Evolutionary conservation across 2,888 invertebrate species (phyloP), one percentile per base, ranked within the genome.

Genomic region (Callyntrura sp.): DNA sequence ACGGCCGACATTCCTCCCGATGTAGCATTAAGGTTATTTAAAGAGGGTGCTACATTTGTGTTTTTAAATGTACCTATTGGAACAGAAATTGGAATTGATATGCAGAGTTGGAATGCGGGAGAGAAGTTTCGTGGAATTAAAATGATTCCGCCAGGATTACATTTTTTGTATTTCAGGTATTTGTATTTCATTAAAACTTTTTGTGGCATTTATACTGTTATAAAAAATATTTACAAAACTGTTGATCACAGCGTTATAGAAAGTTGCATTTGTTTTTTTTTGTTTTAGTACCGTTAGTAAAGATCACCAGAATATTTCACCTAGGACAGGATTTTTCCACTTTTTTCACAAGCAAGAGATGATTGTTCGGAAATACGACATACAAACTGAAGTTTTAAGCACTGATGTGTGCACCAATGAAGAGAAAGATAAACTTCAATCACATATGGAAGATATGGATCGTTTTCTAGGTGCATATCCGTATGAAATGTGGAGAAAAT

Each of bases 61-160:
- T 96, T 99, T 90, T 95, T 98, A 2, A 96, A 98, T 90, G 97
- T 99, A 55, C 99, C 99, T 0, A 95, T 96, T 92, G 98, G 98
- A 86, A 98, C 98, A 0, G 98, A 99, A 95, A 98, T 99, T 95
- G 99, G 99, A n/a, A 98, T 99, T 91, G 99, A 99, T 94, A 96
- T 97, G 94, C 97, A 97, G 94, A 96, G 96, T 0, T 99, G 99
- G 97, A 97, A 96, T 92, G 97, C 98, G 0, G 98, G 97, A 1
- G 97, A 97, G 88, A 97, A 97, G 94, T 99, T 99, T 94, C 96
- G 96, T 94, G 99, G 99, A 0, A 96, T 99, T 43, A 99, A 99
- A 96, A 99, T 99, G 99, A 99, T 99, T 93, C 99, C 99, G 0
- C 98, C 98, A 0, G 99, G 99, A 6, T 95, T 98, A 84, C 99